Evolutionary conservation across 2,888 invertebrate species (phyloP), one percentile per base, ranked within the genome.

Genomic region (Lithophane leautieri): DNA sequence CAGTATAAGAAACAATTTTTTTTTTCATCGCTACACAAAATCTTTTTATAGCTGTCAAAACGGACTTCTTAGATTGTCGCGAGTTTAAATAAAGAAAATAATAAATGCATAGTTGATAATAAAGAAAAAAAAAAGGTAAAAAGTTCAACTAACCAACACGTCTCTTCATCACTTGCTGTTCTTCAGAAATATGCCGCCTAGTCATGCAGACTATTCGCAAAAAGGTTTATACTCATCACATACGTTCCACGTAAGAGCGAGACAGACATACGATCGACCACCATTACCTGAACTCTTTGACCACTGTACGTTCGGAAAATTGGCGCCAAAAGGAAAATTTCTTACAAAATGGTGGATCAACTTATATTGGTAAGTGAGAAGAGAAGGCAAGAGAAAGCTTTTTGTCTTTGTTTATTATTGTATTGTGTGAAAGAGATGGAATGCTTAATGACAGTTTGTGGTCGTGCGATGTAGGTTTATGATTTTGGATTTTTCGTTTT

Each of bases 121-220:
- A 16, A 11, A n/a, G 9, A 11, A 19, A 25, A 44, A 44, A 58
- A 56, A 19, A 40, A 22, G 7, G 0, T 1, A 0, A 73, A 79
- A 54, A 9, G 2, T 14, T 50, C 4, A 22, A 12, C 8, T 1
- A 28, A 2, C 1, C 1, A 83, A 84, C 47, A 11, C 86, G 9
- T 54, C 94, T 95, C 95, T 74, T 88, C 12, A 0, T 3, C 54
- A 47, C 22, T 84, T 88, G 14, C 1, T 94, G 89, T 92, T 82
- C 92, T 75, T 76, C 90, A 91, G 93, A 96, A 95, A 95, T 96
- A 95, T 96, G 95, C 96, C 94, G 95, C 94, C 95, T 95, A 95
- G 95, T 94, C 94, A 93, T 89, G 94, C 95, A 96, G 96, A 96
- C 96, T 94, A 94, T 93, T 92, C 94, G 95, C 96, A 96, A 96